A percentile compares a stretch with the other conserved stretches of the same genome.
phyloP scores from a whole-genome alignment of 2,888 invertebrate genomes.

The Agrilus cyanescens region DNA sequence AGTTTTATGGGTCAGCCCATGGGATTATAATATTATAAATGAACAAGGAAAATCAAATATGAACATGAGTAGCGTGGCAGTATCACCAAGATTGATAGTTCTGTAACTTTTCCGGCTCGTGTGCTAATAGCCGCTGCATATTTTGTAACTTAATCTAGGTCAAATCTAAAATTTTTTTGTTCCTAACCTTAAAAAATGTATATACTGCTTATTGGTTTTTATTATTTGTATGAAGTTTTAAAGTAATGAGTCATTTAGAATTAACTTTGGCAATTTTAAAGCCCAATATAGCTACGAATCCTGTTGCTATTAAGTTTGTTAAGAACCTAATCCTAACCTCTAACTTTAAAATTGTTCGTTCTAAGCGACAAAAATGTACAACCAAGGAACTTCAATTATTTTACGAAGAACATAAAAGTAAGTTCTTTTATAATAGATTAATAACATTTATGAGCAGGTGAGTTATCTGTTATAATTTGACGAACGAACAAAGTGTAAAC shows the following conservation, averaged over 20 bases:
- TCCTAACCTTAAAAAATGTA: too few species aligned
- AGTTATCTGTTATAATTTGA: constrained; percentile 8
- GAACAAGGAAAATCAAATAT: too few species aligned
- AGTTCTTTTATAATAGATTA: constrained; percentile 74
- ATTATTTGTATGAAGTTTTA: too few species aligned
- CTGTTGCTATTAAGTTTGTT: constrained; percentile 56
- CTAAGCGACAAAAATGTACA: constrained; percentile 51
- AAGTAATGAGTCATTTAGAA: constrained; percentile 35
- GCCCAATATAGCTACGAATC: constrained; percentile 72
- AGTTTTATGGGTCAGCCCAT: too few species aligned
- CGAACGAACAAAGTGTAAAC: neutral
- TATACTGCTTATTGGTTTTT: too few species aligned
- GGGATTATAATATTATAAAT: too few species aligned
- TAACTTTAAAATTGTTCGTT: constrained; percentile 62
- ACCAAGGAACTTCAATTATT: constrained; percentile 56
- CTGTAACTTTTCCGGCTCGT: too few species aligned
- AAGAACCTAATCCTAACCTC: constrained; percentile 51
- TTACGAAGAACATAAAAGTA: constrained; percentile 70
- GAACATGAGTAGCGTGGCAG: too few species aligned
- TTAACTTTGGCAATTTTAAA: constrained; percentile 79
- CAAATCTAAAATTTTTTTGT: too few species aligned
- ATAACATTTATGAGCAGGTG: constrained; percentile 74
- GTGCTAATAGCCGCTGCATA: too few species aligned
- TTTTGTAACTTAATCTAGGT: too few species aligned
- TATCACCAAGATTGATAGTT: too few species aligned